phyloP scores from a whole-genome alignment of 2,797 vertebrate genomes.

The Pristis pectinata region DNA sequence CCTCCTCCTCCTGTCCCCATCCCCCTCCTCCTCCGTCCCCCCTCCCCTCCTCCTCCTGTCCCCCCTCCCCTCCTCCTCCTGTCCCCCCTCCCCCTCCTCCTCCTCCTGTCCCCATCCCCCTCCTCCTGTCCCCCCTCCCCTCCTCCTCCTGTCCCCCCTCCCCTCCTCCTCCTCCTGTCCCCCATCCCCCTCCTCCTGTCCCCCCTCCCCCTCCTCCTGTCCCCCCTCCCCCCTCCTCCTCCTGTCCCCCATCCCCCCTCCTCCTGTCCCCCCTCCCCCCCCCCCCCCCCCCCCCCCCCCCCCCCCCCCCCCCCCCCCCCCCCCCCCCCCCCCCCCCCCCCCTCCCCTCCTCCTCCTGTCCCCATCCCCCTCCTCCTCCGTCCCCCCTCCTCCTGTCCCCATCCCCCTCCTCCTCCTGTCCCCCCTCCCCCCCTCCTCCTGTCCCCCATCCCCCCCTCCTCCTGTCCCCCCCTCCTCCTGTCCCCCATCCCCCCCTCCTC shows the following conservation, averaged over 20 bases:
- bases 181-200: too few relatives aligned
- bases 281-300: too few relatives aligned
- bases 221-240: not conserved
- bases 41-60: not conserved
- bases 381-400: not conserved
- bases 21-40: not conserved
- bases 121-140: rapidly evolving
- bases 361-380: not conserved
- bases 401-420: not conserved
- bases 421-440: too few relatives aligned
- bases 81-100: too few relatives aligned
- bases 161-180: too few relatives aligned
- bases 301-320: too few relatives aligned
- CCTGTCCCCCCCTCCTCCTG: too few relatives aligned
- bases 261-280: not conserved
- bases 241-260: too few relatives aligned
- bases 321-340: not conserved
- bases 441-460: too few relatives aligned
- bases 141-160: not conserved
- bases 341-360: not conserved
- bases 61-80: not conserved
- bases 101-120: too few relatives aligned
- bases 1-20: too few relatives aligned
- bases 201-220: too few relatives aligned
- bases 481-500: not conserved